Conservation (phyloP, 1,140 invertebrate species). For the Dolichoris vasculosae region DNA sequence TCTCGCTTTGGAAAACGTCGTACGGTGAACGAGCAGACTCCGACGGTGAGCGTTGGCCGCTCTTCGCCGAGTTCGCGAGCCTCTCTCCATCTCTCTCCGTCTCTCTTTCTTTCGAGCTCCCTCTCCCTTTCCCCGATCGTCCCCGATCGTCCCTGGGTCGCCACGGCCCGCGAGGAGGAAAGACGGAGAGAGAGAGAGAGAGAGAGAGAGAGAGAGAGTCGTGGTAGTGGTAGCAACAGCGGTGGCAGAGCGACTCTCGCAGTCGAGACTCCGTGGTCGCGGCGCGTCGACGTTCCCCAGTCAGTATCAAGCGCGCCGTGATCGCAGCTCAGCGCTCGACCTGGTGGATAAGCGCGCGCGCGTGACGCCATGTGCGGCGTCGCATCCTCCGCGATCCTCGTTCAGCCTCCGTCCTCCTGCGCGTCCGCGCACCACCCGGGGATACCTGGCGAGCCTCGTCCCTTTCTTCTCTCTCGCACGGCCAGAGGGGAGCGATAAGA, state of each 20-base stretch:
- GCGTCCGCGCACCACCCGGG: background rate
- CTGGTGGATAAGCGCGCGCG: background rate
- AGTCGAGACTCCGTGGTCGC: background rate
- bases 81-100: background rate
- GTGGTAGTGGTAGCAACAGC: background rate
- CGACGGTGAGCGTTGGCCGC: conserved; percentile 19
- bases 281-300: background rate
- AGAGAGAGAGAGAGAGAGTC: background rate
- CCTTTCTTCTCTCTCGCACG: conserved; percentile 1
- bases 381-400: background rate
- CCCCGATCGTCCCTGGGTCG: background rate
- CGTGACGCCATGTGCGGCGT: conserved; percentile 29
- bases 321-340: background rate
- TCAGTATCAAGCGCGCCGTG: conserved; percentile 1
- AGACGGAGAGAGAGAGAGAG: background rate
- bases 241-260: conserved; percentile 1
- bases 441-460: background rate
- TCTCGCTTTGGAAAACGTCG: background rate
- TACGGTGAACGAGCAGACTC: background rate
- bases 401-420: background rate
- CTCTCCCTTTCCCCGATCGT: background rate
- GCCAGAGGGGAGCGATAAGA: conserved; percentile 9
- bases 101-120: background rate
- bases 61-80: conserved; percentile 31
- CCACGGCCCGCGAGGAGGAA: too few species aligned